Percentiles rank a stretch among this genome's conserved stretches.
Conservation (phyloP, 2,113 vertebrate species). For the Colaptes auratus region DNA sequence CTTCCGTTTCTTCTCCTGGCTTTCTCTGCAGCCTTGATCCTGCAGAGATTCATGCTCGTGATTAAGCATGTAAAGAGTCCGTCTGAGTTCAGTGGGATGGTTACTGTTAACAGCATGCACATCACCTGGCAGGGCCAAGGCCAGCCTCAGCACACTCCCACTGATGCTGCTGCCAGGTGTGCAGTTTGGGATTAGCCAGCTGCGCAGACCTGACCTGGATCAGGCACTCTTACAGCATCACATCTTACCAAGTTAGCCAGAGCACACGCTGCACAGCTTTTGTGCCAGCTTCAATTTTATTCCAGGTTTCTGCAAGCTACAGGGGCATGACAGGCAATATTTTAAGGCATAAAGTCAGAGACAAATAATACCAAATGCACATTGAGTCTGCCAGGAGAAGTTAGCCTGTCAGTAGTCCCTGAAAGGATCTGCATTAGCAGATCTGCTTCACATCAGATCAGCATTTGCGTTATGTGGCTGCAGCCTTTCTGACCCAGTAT, state of each 20-base stretch:
- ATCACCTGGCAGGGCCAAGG: neutral
- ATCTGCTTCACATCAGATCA: conserved; percentile 26
- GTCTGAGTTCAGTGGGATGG: neutral
- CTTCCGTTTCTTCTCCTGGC: neutral
- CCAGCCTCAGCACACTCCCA: neutral
- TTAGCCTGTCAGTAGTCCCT: conserved; percentile 34
- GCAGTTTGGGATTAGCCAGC: neutral
- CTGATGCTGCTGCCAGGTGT: neutral
- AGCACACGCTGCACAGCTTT: neutral
- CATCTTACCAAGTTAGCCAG: neutral
- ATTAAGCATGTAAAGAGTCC: conserved; percentile 17
- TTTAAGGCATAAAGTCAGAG: conserved; percentile 61
- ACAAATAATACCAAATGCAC: conserved; percentile 15
- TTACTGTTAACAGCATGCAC: neutral
- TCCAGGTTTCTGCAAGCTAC: neutral
- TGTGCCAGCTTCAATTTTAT: conserved; percentile 46
- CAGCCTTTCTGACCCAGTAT: neutral
- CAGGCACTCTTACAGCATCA: neutral
- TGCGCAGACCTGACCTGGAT: neutral
- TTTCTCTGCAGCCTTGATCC: conserved; percentile 29
- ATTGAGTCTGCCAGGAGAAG: conserved; percentile 48
- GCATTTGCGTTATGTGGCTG: conserved; percentile 6
- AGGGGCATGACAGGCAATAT: conserved; percentile 4
- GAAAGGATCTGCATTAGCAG: conserved; percentile 51
- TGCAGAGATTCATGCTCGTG: neutral